A percentile compares a stretch with the other conserved stretches of the same genome.
These are phyloP conservation scores for Enteromius anoplus DNA, from an alignment of 2,797 vertebrate species.

Conservation along the genomic window DNA sequence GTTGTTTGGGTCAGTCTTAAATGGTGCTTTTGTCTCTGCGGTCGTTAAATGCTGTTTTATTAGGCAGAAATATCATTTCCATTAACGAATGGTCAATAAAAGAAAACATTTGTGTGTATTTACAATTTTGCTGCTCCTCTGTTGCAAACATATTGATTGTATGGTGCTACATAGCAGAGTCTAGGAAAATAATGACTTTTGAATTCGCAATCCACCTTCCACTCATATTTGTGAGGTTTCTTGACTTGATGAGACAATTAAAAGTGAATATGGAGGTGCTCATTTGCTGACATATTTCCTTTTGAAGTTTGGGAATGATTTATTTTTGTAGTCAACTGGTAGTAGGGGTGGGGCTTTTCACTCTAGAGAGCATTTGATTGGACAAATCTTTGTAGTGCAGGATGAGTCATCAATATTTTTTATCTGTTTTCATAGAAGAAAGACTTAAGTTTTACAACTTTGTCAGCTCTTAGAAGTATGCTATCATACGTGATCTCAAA, in stretches of 20 bases:
- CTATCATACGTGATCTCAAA: background rate
- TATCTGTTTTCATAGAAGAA: background rate
- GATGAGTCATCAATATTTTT: slow-evolving; percentile 10
- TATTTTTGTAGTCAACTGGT: background rate
- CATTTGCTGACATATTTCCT: background rate
- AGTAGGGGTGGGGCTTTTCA: background rate
- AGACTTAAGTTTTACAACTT: background rate
- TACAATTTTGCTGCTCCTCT: slow-evolving; percentile 70
- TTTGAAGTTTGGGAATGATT: slow-evolving; percentile 20
- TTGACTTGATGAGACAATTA: slow-evolving; percentile 32
- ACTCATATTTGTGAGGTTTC: slow-evolving; percentile 49
- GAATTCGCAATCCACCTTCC: slow-evolving; percentile 66
- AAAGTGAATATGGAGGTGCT: background rate
- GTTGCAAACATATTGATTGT: slow-evolving; percentile 77
- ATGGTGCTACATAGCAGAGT: slow-evolving; percentile 69
- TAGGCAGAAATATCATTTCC: slow-evolving; percentile 73
- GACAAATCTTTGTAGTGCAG: background rate
- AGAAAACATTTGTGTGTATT: slow-evolving; percentile 71
- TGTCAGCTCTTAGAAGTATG: background rate
- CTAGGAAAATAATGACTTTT: slow-evolving; percentile 73
- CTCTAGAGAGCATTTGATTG: background rate
- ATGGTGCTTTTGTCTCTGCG: slow-evolving; percentile 65
- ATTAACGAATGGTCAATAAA: slow-evolving; percentile 73
- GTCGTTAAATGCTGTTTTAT: slow-evolving; percentile 74
- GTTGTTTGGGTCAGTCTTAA: slow-evolving; percentile 68